These are phyloP conservation scores for Hippocampus mohnikei DNA, from an alignment of 2,113 vertebrate species.

Conservation along the genomic window DNA sequence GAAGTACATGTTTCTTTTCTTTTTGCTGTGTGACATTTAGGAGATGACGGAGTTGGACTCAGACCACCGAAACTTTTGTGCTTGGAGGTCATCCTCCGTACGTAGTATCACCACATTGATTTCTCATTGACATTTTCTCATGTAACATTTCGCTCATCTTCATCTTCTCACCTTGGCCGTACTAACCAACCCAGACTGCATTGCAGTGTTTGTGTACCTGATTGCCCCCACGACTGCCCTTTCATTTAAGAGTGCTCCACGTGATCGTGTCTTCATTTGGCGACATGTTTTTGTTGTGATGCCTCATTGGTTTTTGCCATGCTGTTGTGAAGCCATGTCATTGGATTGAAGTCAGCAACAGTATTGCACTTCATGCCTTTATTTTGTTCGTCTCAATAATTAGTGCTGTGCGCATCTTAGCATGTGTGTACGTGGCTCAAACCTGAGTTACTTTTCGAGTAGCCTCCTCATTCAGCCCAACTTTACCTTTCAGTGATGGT, in stretches of 20 bases:
- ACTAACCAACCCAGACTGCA: slow-evolving; percentile 28
- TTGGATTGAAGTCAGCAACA: slow-evolving; percentile 16
- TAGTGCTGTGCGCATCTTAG: neutral
- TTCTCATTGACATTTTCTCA: slow-evolving; percentile 41
- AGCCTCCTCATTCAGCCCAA: neutral
- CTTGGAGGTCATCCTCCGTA: slow-evolving; percentile 69
- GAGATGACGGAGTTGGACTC: slow-evolving; percentile 59
- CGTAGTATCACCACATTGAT: slow-evolving; percentile 55
- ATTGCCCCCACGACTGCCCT: slow-evolving; percentile 22
- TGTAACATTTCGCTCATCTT: slow-evolving; percentile 5
- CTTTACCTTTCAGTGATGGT: neutral
- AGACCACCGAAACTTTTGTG: slow-evolving; percentile 65
- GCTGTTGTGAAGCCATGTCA: slow-evolving; percentile 5
- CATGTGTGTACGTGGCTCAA: neutral
- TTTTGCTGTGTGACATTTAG: slow-evolving; percentile 59
- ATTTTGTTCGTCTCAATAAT: neutral
- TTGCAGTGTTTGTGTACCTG: slow-evolving; percentile 42
- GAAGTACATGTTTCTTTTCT: slow-evolving; percentile 40
- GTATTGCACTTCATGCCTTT: slow-evolving; percentile 1
- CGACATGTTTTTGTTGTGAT: slow-evolving; percentile 35
- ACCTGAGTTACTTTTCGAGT: neutral
- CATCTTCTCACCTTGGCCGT: slow-evolving; percentile 12
- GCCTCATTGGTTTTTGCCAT: slow-evolving; percentile 13
- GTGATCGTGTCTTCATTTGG: slow-evolving; percentile 17
- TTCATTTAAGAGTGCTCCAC: slow-evolving; percentile 20